A percentile compares a stretch with the other conserved stretches of the same genome.
phyloP scores from a whole-genome alignment of 2,888 invertebrate genomes.

The Amiota communis region DNA sequence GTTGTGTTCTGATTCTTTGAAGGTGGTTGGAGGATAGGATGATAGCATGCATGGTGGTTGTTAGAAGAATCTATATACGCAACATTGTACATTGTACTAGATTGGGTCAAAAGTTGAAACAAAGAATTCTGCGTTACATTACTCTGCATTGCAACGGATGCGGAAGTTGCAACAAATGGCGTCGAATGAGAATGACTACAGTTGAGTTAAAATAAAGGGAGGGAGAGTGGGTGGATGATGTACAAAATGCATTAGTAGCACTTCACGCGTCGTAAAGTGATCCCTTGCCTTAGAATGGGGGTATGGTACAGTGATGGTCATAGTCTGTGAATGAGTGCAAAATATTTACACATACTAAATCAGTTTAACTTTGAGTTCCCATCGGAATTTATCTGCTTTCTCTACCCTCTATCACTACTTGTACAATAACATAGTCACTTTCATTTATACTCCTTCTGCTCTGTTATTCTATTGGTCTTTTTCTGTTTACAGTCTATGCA shows the following conservation, averaged over 20 bases:
- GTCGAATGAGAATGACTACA: constrained; percentile 18
- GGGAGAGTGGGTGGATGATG: background rate
- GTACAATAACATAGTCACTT: background rate
- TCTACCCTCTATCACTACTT: background rate
- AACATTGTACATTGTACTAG: background rate
- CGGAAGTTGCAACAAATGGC: constrained; percentile 65
- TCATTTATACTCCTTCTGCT: background rate
- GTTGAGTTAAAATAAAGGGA: background rate
- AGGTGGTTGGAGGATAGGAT: too few relatives aligned
- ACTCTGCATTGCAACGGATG: constrained; percentile 48
- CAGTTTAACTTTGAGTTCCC: constrained; percentile 40
- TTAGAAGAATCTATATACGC: background rate
- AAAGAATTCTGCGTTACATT: constrained; percentile 20
- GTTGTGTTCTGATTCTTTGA: background rate
- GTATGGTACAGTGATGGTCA: background rate
- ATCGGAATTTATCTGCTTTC: background rate
- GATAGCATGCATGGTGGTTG: background rate
- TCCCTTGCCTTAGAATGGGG: background rate
- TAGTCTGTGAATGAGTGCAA: constrained; percentile 51
- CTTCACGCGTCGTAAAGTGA: constrained; percentile 22
- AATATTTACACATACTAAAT: constrained; percentile 66
- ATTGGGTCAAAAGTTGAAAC: constrained; percentile 23
- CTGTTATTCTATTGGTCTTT: background rate
- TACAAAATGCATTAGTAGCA: constrained; percentile 27
- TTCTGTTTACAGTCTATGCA: background rate